Percentiles rank a stretch among this genome's conserved stretches.
Evolutionary conservation across 1,140 invertebrate genomes (phyloP).

Genomic region (Aphis craccivora): DNA sequence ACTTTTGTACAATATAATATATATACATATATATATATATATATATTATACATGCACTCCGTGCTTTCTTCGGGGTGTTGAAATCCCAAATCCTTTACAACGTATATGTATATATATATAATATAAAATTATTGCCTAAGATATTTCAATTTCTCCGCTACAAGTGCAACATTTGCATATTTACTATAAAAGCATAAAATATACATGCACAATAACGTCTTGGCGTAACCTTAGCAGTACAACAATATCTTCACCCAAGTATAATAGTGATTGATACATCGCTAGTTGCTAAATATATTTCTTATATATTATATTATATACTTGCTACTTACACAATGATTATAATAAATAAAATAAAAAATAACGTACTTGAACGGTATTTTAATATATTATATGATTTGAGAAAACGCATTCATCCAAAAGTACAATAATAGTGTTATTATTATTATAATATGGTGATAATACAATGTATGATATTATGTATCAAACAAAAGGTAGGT

Average conservation of each 20-base stretch:
- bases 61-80: background rate
- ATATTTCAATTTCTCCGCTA: background rate
- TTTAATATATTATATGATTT: background rate
- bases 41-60: background rate
- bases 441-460: background rate
- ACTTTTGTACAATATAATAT: background rate
- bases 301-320: no score
- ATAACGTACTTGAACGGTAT: no score
- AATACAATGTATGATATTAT: background rate
- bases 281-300: background rate
- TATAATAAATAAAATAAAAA: no score
- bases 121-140: background rate
- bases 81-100: background rate
- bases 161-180: background rate
- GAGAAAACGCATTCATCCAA: background rate
- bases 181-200: background rate
- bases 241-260: background rate
- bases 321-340: background rate
- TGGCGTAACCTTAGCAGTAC: background rate
- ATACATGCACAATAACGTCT: background rate
- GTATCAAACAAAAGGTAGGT: background rate
- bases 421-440: background rate
- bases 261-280: background rate
- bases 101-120: background rate
- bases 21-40: background rate